phyloP scores from a whole-genome alignment of 2,888 invertebrate genomes.

The Patella depressa region DNA sequence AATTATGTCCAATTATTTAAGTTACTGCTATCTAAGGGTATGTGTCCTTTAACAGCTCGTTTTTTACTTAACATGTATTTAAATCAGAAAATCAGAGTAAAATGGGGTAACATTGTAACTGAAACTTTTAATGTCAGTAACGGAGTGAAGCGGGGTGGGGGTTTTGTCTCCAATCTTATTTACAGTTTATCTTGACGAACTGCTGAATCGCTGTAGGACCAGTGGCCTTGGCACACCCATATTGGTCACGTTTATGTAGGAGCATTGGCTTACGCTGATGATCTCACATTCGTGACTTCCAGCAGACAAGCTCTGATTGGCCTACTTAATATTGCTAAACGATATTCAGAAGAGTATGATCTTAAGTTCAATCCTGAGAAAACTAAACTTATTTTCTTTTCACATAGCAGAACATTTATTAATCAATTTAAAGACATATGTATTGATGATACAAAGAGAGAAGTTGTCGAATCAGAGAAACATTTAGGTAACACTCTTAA shows the following conservation, averaged over 20 bases:
- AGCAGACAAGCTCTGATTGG: background rate
- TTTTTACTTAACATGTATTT: background rate
- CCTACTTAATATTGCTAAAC: background rate
- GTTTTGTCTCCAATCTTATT: no score
- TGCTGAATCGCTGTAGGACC: no score
- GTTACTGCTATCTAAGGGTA: background rate
- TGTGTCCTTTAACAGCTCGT: background rate
- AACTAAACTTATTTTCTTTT: conserved; percentile 6
- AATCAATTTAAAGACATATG: no score
- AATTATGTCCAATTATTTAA: no score
- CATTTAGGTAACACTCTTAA: no score
- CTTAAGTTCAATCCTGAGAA: conserved; percentile 3
- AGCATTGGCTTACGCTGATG: no score
- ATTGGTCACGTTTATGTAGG: no score
- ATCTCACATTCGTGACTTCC: conserved; percentile 2
- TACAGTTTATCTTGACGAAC: no score
- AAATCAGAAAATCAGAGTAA: conserved; percentile 1
- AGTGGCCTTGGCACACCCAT: no score
- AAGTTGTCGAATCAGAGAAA: no score
- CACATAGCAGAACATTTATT: background rate
- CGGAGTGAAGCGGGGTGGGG: background rate
- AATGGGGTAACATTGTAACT: background rate
- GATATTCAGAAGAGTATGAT: conserved; percentile 1
- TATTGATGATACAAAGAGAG: no score
- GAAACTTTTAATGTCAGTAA: conserved; percentile 19